These are phyloP conservation scores for Temnothorax nylanderi DNA, from an alignment of 1,140 invertebrate genomes.

Conservation along the genomic window DNA sequence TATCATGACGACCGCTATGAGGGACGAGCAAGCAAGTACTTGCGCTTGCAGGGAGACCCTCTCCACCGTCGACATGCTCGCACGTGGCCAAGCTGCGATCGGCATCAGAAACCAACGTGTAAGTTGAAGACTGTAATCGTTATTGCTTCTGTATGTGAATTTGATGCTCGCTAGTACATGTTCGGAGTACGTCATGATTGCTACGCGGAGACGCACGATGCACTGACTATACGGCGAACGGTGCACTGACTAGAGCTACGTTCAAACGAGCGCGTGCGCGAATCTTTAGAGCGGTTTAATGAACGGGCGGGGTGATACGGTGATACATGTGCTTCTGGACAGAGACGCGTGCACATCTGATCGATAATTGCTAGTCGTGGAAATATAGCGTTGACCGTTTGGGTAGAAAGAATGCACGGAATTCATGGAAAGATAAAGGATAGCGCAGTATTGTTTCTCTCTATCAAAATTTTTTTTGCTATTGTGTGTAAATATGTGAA, in stretches of 20 bases:
- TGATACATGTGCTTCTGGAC: background rate
- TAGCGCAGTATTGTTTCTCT: background rate
- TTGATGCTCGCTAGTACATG: background rate
- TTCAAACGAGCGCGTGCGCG: constrained; percentile 33
- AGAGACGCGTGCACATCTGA: constrained; percentile 12
- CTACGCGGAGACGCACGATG: background rate
- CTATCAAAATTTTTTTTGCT: background rate
- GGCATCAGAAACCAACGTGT: constrained; percentile 66
- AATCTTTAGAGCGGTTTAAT: background rate
- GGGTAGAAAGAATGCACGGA: background rate
- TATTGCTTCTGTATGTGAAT: background rate
- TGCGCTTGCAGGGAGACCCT: background rate
- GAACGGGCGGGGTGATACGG: background rate
- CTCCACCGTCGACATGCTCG: background rate
- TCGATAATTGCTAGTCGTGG: constrained; percentile 27
- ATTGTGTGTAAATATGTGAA: background rate
- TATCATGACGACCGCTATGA: constrained; percentile 11
- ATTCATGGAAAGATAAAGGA: constrained; percentile 6
- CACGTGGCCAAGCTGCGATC: constrained; percentile 63
- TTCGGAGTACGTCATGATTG: constrained; percentile 13
- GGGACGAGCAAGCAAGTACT: background rate
- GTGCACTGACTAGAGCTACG: background rate
- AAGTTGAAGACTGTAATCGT: constrained; percentile 61
- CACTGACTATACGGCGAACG: constrained; percentile 5
- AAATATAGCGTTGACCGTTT: background rate